These are phyloP conservation scores for Clarias gariepinus DNA, from an alignment of 2,113 vertebrate species.

Conservation along the genomic window DNA sequence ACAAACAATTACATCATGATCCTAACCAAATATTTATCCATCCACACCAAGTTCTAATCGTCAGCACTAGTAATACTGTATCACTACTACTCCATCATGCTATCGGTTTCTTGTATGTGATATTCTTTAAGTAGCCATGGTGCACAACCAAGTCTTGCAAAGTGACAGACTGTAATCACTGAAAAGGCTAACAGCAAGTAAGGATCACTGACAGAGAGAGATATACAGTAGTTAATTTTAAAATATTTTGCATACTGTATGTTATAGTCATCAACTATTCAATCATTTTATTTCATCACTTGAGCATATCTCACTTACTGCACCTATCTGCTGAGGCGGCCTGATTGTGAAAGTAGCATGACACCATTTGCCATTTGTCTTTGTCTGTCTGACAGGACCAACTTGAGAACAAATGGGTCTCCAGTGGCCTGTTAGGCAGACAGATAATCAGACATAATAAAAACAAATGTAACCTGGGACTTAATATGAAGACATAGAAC, in stretches of 20 bases:
- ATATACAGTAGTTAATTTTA: neutral
- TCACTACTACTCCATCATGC: neutral
- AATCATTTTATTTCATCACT: slow-evolving; percentile 24
- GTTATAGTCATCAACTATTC: slow-evolving; percentile 7
- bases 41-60: neutral
- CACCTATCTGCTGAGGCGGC: slow-evolving; percentile 3
- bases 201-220: neutral
- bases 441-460: slow-evolving; percentile 37
- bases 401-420: slow-evolving; percentile 3
- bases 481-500: slow-evolving; percentile 23
- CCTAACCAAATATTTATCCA: slow-evolving; percentile 8
- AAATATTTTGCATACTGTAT: slow-evolving; percentile 13
- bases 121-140: slow-evolving; percentile 17
- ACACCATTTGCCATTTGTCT: slow-evolving; percentile 32
- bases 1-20: neutral
- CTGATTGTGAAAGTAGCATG: neutral
- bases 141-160: slow-evolving; percentile 5
- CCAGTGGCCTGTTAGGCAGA: slow-evolving; percentile 26
- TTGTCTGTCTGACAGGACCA: slow-evolving; percentile 14
- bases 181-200: slow-evolving; percentile 7
- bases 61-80: neutral
- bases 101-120: neutral
- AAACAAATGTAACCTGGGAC: slow-evolving; percentile 26
- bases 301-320: neutral
- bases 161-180: slow-evolving; percentile 33